Base-by-base conservation (phyloP, 2,113 vertebrate genomes). In the Corythornis madagascariensis region DNA sequence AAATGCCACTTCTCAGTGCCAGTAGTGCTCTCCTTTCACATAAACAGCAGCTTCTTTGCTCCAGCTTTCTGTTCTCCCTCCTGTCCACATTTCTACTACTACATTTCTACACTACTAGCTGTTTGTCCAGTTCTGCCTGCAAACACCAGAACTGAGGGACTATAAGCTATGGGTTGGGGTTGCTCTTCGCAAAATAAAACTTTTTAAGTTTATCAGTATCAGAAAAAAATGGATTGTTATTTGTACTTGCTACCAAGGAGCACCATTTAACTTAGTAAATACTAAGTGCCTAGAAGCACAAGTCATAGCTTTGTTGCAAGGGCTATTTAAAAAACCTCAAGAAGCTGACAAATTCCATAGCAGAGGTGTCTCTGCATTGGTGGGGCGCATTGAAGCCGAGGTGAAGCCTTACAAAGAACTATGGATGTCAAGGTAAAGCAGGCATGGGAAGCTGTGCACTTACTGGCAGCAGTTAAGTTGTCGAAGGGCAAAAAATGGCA, bases 281-380 rank as follows among this genome's bases (percentile, higher is more conserved):
- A 26, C 20, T 40, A 83, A 86, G 28, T 42, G 19, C 53, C 45
- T 33, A 81, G 40, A 70, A 85, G 35, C 26, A 64, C 31, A 79
- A 76, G 18, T 63, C 67, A 50, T 14, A 74, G 31, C 21, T 56
- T 22, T 38, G 56, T 29, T 80, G n/a, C 69, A 78, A 74, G 14
- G 14, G 31, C 64, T 73, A 76, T 31, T 47, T 77, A 76, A 63
- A 89, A 86, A 87, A 52, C 64, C 63, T 80, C 47, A 79, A 80
- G 64, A 73, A 78, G 50, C 71, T 85, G 64, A 86, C 42, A 55
- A 89, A 93, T 87, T 83, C 71, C 63, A 82, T 59, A 89, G 66
- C 45, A 66, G 70, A 84, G 33, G 24, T 66, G 42, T 28, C 66
- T 80, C 31, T 3, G 1, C 26, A 25, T 52, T 7, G 4, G 47